Evolutionary conservation across 2,888 invertebrate species (phyloP).

Genomic region (Argyresthia albistria): DNA sequence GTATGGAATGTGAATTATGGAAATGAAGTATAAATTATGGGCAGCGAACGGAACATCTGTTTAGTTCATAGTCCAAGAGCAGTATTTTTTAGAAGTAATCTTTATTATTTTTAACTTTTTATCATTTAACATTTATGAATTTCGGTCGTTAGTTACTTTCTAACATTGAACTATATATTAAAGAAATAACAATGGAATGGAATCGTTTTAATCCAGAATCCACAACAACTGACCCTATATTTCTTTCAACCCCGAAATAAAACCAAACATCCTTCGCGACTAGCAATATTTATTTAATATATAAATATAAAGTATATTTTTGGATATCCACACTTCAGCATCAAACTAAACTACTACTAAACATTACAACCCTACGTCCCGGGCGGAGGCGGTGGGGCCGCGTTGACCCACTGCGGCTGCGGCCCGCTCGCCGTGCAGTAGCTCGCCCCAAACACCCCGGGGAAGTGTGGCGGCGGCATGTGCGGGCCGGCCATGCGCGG

Average conservation of each 20-base stretch:
- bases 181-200: conserved; percentile 59
- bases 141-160: conserved; percentile 72
- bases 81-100: conserved; percentile 70
- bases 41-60: conserved; percentile 51
- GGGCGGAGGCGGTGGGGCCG: conserved; percentile 50
- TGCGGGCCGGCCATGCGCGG: conserved; percentile 24
- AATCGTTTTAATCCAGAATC: conserved; percentile 34
- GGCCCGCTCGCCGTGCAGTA: conserved; percentile 31
- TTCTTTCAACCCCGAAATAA: not conserved
- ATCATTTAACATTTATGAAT: conserved; percentile 63
- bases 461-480: too few species aligned
- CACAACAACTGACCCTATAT: not conserved
- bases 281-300: conserved; percentile 45
- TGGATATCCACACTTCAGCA: conserved; percentile 60
- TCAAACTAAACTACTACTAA: conserved; percentile 26
- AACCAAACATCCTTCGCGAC: conserved; percentile 18
- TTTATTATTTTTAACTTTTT: conserved; percentile 41
- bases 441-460: conserved; percentile 28
- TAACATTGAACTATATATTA: conserved; percentile 72
- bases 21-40: conserved; percentile 25
- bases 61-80: conserved; percentile 64
- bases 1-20: too few species aligned
- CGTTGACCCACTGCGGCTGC: conserved; percentile 40
- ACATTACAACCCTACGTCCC: conserved; percentile 36
- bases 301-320: conserved; percentile 60